A percentile compares a stretch with the other conserved stretches of the same genome.
phyloP scores from a whole-genome alignment of 2,888 invertebrate species.

The Megamerina dolium region DNA sequence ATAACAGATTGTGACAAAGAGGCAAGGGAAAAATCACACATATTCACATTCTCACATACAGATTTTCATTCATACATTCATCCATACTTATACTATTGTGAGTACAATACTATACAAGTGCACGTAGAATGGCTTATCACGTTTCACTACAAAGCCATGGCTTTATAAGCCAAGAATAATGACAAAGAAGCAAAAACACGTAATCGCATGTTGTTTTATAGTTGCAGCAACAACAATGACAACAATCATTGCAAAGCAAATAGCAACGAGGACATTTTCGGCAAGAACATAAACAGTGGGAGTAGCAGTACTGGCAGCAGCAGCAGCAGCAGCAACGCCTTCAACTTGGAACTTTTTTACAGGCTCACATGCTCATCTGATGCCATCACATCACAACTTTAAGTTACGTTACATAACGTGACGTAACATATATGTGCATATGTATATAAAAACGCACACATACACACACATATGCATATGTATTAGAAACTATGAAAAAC shows the following conservation, averaged over 20 bases:
- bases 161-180: conserved; percentile 28
- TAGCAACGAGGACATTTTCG: neutral
- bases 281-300: neutral
- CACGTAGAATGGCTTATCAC: conserved; percentile 39
- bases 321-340: neutral
- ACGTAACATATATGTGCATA: neutral
- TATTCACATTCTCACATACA: neutral
- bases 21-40: conserved; percentile 6
- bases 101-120: conserved; percentile 9
- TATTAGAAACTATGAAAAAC: neutral
- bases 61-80: neutral
- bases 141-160: conserved; percentile 30
- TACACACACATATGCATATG: too few relatives aligned
- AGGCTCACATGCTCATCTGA: neutral
- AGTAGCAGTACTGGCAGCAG: conserved; percentile 3
- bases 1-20: too few relatives aligned
- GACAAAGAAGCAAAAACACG: conserved; percentile 26
- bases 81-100: neutral
- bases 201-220: conserved; percentile 25
- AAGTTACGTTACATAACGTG: neutral
- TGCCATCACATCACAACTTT: neutral
- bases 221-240: conserved; percentile 9
- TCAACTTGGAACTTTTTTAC: neutral
- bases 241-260: too few relatives aligned
- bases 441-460: too few relatives aligned